Base-by-base conservation (phyloP, 2,888 invertebrate species). In the Nomada fucata region DNA sequence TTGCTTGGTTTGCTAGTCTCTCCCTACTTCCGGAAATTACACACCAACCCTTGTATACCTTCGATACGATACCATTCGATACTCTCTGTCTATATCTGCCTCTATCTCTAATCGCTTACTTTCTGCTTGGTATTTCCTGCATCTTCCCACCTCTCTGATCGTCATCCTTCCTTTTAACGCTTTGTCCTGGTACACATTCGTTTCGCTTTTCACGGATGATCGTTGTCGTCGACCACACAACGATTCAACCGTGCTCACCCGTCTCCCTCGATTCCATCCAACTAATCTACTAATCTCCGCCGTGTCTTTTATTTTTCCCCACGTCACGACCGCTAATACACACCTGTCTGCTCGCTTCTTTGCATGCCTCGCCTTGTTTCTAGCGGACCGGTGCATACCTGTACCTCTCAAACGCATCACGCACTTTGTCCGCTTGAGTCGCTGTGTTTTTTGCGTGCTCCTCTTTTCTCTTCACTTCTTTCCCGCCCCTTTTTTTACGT, bases 211-310 rank as follows among this genome's bases (percentile, higher is more conserved):
- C 18, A 36, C 29, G 18, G 20, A 29, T 36, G 44, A 72, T 55
- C 50, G n/a, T 50, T 53, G 55, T 23, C 13, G 50, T 42, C 29
- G 72, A 50, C 26, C 50, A 18, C 20, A 61, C 55, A 36, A 36
- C 52, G 63, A 61, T 67, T 36, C 26, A 42, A 50, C 11, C 57
- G 23, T 55, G 29, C 68, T 15, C 29, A 36, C 69, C 18, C n/a
- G 29, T 18, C 50, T 61, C n/a, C 55, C 15, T 23, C 23, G 18
- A 23, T 44, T 59, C 36, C 44, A n/a, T 52, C 61, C 23, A 55
- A 83, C 70, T 88, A 88, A 88, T 88, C 85, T 75, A 82, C 82
- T 88, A 88, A 88, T 88, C 81, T 83, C n/a, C 29, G 18, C n/a
- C 42, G 29, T 59, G 20, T 76, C 47, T 73, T 74, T 64, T 83